A percentile compares a stretch with the other conserved stretches of the same genome.
These are phyloP conservation scores for Drosophila murphyi DNA, from an alignment of 1,140 invertebrate species.

Conservation along the genomic window DNA sequence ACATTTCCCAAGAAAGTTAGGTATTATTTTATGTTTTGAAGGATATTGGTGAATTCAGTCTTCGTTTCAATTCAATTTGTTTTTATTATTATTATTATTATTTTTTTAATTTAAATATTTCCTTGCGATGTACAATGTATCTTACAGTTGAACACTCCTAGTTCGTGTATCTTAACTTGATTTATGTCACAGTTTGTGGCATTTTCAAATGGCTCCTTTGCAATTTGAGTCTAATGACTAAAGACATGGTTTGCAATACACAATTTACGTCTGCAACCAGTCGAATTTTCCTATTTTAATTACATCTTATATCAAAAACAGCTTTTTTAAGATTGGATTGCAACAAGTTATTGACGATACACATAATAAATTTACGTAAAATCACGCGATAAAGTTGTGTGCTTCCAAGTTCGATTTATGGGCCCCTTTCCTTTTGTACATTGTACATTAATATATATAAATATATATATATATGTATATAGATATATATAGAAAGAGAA, in stretches of 20 bases:
- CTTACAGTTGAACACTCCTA: neutral
- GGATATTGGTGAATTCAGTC: too few relatives aligned
- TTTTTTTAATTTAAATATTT: neutral
- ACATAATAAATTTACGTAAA: slow-evolving; percentile 65
- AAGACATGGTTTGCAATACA: neutral
- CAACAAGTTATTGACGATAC: slow-evolving; percentile 33
- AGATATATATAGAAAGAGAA: slow-evolving; percentile 51
- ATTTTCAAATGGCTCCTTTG: neutral
- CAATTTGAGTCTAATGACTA: slow-evolving; percentile 6
- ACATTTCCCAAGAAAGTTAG: too few relatives aligned
- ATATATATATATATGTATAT: neutral
- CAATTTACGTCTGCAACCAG: slow-evolving; percentile 2
- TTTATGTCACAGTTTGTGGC: slow-evolving; percentile 5
- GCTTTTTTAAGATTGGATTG: slow-evolving; percentile 25
- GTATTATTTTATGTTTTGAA: too few relatives aligned
- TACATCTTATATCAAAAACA: slow-evolving; percentile 3
- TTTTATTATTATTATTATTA: too few relatives aligned
- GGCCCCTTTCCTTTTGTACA: neutral
- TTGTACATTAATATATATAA: neutral
- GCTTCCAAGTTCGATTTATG: slow-evolving; percentile 58
- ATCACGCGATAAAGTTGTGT: slow-evolving; percentile 61
- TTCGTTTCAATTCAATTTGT: too few relatives aligned
- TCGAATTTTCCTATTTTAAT: slow-evolving; percentile 15
- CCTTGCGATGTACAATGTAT: neutral
- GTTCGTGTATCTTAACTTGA: neutral